These are phyloP conservation scores for Pediacus dermestoides DNA, from an alignment of 2,888 invertebrate species.

Conservation along the genomic window DNA sequence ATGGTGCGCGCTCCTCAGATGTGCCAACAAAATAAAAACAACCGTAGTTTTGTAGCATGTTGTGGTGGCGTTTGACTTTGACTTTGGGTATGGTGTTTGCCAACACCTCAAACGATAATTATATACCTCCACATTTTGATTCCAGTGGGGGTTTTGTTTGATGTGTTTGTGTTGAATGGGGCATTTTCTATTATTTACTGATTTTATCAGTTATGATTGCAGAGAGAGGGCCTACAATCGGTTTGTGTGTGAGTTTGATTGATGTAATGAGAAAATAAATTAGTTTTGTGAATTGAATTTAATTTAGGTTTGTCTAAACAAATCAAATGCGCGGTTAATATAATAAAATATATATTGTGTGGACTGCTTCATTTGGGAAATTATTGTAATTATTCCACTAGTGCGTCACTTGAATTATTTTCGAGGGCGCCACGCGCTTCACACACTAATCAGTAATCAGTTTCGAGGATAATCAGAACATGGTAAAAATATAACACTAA, in stretches of 20 bases:
- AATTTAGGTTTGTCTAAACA: conserved; percentile 18
- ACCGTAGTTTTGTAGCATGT: no score
- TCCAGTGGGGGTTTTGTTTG: conserved; percentile 24
- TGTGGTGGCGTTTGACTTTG: no score
- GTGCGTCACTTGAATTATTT: no score
- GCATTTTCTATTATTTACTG: conserved; percentile 24
- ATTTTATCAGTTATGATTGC: conserved; percentile 22
- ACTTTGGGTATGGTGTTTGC: conserved; percentile 19
- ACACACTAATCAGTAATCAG: no score
- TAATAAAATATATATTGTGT: background rate
- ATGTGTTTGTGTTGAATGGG: conserved; percentile 17
- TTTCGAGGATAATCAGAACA: no score
- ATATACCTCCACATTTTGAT: no score
- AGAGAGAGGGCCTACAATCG: no score
- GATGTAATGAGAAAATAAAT: conserved; percentile 19
- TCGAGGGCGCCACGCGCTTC: no score
- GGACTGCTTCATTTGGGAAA: no score
- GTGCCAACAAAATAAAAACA: conserved; percentile 3
- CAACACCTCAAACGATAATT: conserved; percentile 23
- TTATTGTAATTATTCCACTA: no score
- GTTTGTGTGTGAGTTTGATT: conserved; percentile 18
- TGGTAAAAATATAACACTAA: no score
- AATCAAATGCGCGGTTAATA: conserved; percentile 12
- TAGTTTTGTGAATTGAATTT: conserved; percentile 16
- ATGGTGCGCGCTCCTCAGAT: conserved; percentile 21